Evolutionary conservation across 2,888 invertebrate species (phyloP).

Genomic region (Oxytorus armatus): DNA sequence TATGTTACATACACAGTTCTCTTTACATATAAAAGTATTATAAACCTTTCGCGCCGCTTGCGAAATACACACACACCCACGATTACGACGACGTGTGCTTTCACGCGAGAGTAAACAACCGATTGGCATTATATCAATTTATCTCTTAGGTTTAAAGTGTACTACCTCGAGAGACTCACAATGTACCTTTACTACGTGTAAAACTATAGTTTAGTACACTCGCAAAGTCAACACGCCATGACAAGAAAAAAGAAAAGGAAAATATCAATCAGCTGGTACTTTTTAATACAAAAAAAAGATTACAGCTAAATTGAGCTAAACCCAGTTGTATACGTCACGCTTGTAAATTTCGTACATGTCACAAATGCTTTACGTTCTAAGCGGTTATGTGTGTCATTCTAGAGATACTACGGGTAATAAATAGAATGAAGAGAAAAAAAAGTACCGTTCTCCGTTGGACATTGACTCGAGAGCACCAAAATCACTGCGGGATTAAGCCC

Average conservation of each 20-base stretch:
- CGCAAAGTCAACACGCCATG: neutral
- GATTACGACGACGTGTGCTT: constrained; percentile 38
- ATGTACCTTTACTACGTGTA: neutral
- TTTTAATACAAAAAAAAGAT: no score
- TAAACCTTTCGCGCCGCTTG: constrained; percentile 47
- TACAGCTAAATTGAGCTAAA: constrained; percentile 34
- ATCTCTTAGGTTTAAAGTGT: constrained; percentile 24
- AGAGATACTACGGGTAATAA: constrained; percentile 1
- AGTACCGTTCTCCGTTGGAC: constrained; percentile 64
- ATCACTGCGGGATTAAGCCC: constrained; percentile 47
- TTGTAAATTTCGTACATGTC: constrained; percentile 6
- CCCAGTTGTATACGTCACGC: constrained; percentile 44
- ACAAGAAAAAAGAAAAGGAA: constrained; percentile 13
- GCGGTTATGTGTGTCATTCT: constrained; percentile 14
- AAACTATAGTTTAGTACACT: constrained; percentile 24
- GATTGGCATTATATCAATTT: constrained; percentile 46
- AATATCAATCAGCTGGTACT: constrained; percentile 61
- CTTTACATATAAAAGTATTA: neutral
- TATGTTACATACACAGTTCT: no score
- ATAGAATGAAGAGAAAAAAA: constrained; percentile 20
- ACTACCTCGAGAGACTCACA: neutral
- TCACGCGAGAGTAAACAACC: constrained; percentile 59
- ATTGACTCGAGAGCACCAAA: constrained; percentile 56
- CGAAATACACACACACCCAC: constrained; percentile 34
- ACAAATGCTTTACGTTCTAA: constrained; percentile 13